Evolutionary conservation across 2,113 vertebrate species (phyloP), one percentile per base, ranked within the genome.

Genomic region (Calidris pygmaea): DNA sequence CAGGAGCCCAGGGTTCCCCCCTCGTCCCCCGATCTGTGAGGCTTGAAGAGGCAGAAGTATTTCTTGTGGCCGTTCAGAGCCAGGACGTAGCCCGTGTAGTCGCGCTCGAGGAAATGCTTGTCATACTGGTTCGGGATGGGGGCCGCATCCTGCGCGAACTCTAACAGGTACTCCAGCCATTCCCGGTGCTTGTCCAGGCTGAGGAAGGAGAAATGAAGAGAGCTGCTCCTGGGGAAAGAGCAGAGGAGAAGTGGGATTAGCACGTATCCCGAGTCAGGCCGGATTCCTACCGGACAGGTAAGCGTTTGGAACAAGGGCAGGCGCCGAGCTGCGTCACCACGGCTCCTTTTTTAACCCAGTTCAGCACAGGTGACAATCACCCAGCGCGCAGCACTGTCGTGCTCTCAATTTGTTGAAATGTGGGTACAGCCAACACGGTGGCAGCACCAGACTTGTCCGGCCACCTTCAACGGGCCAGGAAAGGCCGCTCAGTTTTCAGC

Each of bases 31-130:
- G 98, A 98, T 4, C 98, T 99, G 94, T 98, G 99, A 9, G 99
- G 99, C 96, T 98, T 99, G 89, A 99, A 99, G 60, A 99, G 98
- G 93, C 99, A 99, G 87, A 99, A 98, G 97, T 99, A 99, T 67
- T 99, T 99, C 97, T 99, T 99, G 97, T 99, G 98, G 66, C 99
- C 99, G 0, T 99, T 99, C 17, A 99, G 98, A 7, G 99, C 99
- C 97, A 99, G 97, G 23, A 99, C 99, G 0, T 99, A 99, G 66
- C 99, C 99, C 0, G 99, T 99, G 98, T 99, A 99, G 98, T 99
- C 99, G 0, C 98, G 98, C 24, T 98, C 98, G 2, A 98, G 91
- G 93, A 98, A 99, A 43, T 98, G 98, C 66, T 98, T 93, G 84
- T 99, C 98, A 0, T 99, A 99, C 84, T 99, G 98, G 34, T 99